phyloP scores from a whole-genome alignment of 2,888 invertebrate species.

The Xestia xanthographa region DNA sequence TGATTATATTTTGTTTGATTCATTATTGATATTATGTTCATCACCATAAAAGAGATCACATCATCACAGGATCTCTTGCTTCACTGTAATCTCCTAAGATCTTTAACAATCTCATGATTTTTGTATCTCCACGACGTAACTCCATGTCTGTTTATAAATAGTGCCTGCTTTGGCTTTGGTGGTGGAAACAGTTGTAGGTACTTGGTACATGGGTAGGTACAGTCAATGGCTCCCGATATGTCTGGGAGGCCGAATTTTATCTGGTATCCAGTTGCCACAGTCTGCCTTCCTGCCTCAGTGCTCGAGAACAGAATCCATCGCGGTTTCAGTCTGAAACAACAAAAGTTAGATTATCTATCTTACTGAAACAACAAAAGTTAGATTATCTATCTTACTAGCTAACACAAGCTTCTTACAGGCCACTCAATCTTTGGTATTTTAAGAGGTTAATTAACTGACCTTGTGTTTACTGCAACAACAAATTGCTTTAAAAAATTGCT shows the following conservation, averaged over 20 bases:
- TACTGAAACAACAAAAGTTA: not conserved
- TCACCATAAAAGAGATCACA: no score
- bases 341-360: not conserved
- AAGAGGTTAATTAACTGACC: not conserved
- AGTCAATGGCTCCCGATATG: not conserved
- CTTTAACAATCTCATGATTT: no score
- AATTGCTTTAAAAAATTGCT: not conserved
- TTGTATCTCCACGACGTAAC: not conserved
- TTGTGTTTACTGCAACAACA: not conserved
- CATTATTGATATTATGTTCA: no score
- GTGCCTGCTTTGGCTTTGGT: not conserved
- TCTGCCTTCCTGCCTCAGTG: not conserved
- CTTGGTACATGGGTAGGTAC: not conserved
- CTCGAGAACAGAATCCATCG: not conserved
- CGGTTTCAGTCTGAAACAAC: not conserved
- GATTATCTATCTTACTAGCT: not conserved
- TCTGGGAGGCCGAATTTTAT: not conserved
- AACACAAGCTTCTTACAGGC: not conserved
- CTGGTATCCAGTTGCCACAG: not conserved
- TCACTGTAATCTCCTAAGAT: no score
- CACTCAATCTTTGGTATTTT: not conserved
- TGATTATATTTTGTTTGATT: no score
- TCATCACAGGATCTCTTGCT: no score
- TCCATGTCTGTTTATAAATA: not conserved
- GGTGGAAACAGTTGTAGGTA: not conserved